Percentiles rank a stretch among this genome's conserved stretches.
Conservation (phyloP, 2,797 vertebrate species). For the Ibycter americanus region DNA sequence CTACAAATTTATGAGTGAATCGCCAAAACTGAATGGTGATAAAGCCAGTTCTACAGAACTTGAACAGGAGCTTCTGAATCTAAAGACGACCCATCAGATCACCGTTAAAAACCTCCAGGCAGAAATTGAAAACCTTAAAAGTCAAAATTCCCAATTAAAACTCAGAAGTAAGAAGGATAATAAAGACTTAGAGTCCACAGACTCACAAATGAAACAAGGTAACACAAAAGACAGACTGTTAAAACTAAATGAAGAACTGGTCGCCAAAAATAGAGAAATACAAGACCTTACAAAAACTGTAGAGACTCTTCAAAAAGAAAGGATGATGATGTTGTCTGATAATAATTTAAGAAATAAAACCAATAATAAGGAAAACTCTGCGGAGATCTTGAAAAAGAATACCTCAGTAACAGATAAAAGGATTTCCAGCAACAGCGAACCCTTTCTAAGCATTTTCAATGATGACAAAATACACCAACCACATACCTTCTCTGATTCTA, state of each 20-base stretch:
- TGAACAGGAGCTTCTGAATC: slow-evolving; percentile 76
- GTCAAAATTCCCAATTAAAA: slow-evolving; percentile 76
- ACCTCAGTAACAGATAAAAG: not conserved
- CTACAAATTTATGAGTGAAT: slow-evolving; percentile 56
- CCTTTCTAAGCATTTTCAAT: slow-evolving; percentile 63
- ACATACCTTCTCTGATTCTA: slow-evolving; percentile 76
- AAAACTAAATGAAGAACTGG: slow-evolving; percentile 85
- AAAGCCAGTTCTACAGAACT: slow-evolving; percentile 50
- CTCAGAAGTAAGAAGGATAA: slow-evolving; percentile 55
- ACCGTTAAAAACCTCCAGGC: slow-evolving; percentile 76
- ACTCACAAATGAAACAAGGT: slow-evolving; percentile 77
- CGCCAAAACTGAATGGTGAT: slow-evolving; percentile 25
- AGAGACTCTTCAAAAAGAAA: slow-evolving; percentile 89
- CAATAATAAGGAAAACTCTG: not conserved
- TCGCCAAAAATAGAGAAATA: slow-evolving; percentile 82
- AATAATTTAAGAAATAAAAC: slow-evolving; percentile 53
- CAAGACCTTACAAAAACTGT: slow-evolving; percentile 89
- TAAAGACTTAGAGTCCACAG: slow-evolving; percentile 53
- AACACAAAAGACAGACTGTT: slow-evolving; percentile 76
- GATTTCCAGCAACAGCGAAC: not conserved
- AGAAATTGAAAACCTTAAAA: slow-evolving; percentile 81
- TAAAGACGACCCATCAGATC: slow-evolving; percentile 73
- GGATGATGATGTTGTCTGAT: slow-evolving; percentile 78
- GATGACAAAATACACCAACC: slow-evolving; percentile 84
- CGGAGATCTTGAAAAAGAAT: slow-evolving; percentile 51